phyloP scores from a whole-genome alignment of 2,888 invertebrate genomes.

The Drosophila engyochracea region DNA sequence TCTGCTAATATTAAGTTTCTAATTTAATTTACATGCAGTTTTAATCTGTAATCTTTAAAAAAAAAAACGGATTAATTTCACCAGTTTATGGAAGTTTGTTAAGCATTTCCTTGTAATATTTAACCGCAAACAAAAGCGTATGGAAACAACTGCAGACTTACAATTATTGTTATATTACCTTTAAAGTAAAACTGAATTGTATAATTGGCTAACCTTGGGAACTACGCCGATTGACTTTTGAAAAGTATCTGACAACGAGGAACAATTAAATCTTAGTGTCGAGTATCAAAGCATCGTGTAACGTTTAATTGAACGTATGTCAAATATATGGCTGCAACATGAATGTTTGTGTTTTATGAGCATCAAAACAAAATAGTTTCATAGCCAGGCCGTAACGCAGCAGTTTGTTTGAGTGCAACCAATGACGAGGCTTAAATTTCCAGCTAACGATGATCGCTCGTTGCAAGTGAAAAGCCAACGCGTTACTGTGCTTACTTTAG shows the following conservation, averaged over 20 bases:
- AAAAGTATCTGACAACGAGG: not conserved
- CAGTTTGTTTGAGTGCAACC: conserved; percentile 45
- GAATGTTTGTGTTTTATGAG: conserved; percentile 54
- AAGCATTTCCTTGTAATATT: not conserved
- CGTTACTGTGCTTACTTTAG: conserved; percentile 41
- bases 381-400: conserved; percentile 52
- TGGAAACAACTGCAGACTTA: not conserved
- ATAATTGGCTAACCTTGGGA: not conserved
- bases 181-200: not conserved
- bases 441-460: conserved; percentile 30
- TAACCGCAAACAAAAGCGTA: not conserved
- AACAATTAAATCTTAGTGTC: not conserved
- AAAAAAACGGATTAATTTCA: not conserved
- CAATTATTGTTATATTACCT: not conserved
- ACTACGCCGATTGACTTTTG: not conserved
- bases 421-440: conserved; percentile 31
- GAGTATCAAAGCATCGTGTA: not conserved
- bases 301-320: conserved; percentile 27
- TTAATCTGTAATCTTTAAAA: not conserved
- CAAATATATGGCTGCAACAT: conserved; percentile 19
- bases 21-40: not conserved
- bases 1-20: not conserved
- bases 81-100: not conserved
- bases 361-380: conserved; percentile 59
- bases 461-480: conserved; percentile 7